Evolutionary conservation across 2,888 invertebrate genomes (phyloP).

Genomic region (Oscheius sp.): DNA sequence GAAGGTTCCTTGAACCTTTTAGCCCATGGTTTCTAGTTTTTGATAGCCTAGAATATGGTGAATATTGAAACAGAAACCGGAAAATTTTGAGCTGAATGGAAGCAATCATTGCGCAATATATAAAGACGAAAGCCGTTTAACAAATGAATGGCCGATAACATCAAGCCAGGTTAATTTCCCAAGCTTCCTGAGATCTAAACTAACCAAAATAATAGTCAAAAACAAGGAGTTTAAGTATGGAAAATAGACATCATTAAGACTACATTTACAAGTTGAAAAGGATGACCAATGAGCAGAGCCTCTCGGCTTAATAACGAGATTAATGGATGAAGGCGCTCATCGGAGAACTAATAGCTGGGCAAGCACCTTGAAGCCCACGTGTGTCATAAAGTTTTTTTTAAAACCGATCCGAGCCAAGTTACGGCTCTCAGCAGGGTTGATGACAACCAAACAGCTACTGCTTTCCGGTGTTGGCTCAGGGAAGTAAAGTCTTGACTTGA

Average conservation of each 20-base stretch:
- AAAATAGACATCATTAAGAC: not conserved
- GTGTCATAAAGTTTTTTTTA: slow-evolving; percentile 27
- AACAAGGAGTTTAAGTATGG: too few species aligned
- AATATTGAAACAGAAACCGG: too few species aligned
- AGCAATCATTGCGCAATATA: too few species aligned
- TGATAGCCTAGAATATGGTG: too few species aligned
- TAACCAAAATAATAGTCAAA: too few species aligned
- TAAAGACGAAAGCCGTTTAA: too few species aligned
- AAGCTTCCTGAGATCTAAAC: not conserved
- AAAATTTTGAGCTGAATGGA: too few species aligned
- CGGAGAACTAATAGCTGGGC: not conserved
- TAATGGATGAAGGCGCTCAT: slow-evolving; percentile 16
- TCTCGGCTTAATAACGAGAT: slow-evolving; percentile 17
- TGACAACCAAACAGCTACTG: slow-evolving; percentile 20
- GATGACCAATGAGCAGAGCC: too few species aligned
- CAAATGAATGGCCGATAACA: too few species aligned
- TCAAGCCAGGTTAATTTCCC: not conserved
- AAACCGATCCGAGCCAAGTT: slow-evolving; percentile 13
- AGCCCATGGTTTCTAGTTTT: not conserved
- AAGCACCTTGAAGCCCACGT: slow-evolving; percentile 20
- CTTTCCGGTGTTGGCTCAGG: not conserved
- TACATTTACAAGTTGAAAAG: not conserved
- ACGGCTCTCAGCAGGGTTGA: slow-evolving; percentile 3
- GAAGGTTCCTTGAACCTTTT: slow-evolving; percentile 9
- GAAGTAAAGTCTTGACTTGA: slow-evolving; percentile 13